These are phyloP conservation scores for Dasyprocta punctata DNA, from an alignment of 2,113 vertebrate species.

Conservation along the genomic window DNA sequence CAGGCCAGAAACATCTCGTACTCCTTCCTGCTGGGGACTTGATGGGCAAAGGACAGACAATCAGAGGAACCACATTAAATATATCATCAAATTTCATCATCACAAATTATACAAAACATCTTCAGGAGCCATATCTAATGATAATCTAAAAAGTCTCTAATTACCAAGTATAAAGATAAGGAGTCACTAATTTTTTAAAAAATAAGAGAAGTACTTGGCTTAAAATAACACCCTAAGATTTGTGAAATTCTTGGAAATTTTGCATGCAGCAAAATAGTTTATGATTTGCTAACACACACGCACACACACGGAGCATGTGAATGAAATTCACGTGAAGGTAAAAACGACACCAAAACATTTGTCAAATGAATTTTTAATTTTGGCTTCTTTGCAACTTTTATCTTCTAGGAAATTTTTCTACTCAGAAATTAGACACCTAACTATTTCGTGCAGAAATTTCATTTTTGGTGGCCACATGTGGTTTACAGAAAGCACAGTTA, in stretches of 20 bases:
- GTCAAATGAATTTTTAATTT: background rate
- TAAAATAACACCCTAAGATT: conserved; percentile 8
- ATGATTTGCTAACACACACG: background rate
- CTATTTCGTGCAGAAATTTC: background rate
- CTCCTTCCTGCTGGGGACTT: background rate
- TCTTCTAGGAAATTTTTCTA: background rate
- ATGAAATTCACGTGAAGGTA: background rate
- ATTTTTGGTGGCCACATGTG: background rate
- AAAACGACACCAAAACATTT: background rate
- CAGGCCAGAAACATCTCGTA: background rate
- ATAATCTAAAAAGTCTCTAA: background rate
- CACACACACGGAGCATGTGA: background rate
- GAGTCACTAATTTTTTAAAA: background rate
- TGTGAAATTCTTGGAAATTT: conserved; percentile 21
- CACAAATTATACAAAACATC: background rate
- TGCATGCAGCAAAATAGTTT: conserved; percentile 2
- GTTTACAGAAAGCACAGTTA: background rate
- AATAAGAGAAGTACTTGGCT: background rate
- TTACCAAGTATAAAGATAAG: conserved; percentile 10
- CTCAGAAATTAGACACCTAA: background rate
- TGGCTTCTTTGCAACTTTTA: background rate
- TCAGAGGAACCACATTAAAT: background rate
- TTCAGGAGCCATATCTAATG: background rate
- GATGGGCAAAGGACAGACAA: background rate
- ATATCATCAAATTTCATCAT: background rate